Conservation (phyloP, 2,888 invertebrate genomes). For the Sclerodermus sp. region DNA sequence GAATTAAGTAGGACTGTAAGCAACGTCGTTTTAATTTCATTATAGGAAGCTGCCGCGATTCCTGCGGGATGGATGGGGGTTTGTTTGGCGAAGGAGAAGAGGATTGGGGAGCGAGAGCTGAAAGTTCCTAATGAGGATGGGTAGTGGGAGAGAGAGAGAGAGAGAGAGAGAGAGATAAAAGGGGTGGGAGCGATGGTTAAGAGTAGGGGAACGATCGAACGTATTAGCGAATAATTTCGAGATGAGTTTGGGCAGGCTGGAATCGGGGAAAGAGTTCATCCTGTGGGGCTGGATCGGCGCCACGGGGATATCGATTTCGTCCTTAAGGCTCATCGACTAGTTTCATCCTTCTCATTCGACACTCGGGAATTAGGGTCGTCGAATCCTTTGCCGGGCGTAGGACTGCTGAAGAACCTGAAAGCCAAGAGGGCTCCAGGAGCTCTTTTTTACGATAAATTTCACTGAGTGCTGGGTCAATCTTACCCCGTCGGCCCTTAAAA, state of each 20-base stretch:
- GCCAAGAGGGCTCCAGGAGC: slow-evolving; percentile 25
- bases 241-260: background rate
- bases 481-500: slow-evolving; percentile 11
- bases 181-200: too few species aligned
- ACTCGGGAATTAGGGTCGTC: slow-evolving; percentile 31
- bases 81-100: too few species aligned
- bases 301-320: slow-evolving; percentile 22
- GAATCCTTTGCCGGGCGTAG: slow-evolving; percentile 28
- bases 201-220: background rate
- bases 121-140: too few species aligned
- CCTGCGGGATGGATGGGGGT: too few species aligned
- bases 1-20: too few species aligned
- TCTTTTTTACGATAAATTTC: slow-evolving; percentile 39
- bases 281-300: slow-evolving; percentile 19
- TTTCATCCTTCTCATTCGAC: slow-evolving; percentile 29
- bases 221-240: background rate
- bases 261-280: slow-evolving; percentile 13
- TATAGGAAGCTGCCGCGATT: too few species aligned
- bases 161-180: too few species aligned
- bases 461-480: slow-evolving; percentile 33
- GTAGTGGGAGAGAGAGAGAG: too few species aligned
- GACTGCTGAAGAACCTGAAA: slow-evolving; percentile 26
- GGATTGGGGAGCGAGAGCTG: too few species aligned
- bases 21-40: too few species aligned
- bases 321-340: slow-evolving; percentile 23